phyloP scores from a whole-genome alignment of 2,113 vertebrate genomes.

The Pleuronectes platessa region DNA sequence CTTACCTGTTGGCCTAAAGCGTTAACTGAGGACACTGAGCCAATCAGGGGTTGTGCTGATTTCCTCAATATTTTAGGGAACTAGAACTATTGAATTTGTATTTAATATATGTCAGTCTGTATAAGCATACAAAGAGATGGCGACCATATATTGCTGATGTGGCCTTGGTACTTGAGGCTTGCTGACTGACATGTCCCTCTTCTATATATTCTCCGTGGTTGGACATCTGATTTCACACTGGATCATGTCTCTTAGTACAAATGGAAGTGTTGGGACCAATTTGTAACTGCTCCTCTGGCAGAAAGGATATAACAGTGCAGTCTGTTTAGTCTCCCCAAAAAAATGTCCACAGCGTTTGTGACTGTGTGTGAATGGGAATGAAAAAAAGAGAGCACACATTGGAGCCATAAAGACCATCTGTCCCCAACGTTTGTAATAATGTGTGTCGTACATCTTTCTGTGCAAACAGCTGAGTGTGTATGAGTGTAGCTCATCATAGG shows the following conservation, averaged over 20 bases:
- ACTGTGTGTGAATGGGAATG: not conserved
- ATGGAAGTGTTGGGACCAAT: slow-evolving; percentile 1
- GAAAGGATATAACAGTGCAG: not conserved
- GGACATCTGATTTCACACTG: slow-evolving; percentile 15
- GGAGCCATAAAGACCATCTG: slow-evolving; percentile 49
- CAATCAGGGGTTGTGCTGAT: too few relatives aligned
- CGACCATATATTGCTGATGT: too few relatives aligned
- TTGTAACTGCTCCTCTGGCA: slow-evolving; percentile 28
- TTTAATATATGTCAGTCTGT: too few relatives aligned
- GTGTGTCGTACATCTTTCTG: slow-evolving; percentile 7
- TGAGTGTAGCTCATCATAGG: slow-evolving; percentile 5
- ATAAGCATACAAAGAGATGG: too few relatives aligned
- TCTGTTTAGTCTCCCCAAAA: slow-evolving; percentile 1
- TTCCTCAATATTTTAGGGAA: not conserved
- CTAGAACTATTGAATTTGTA: too few relatives aligned
- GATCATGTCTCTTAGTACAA: not conserved
- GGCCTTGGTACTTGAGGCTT: not conserved
- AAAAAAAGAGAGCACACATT: slow-evolving; percentile 18
- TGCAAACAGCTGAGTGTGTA: slow-evolving; percentile 18
- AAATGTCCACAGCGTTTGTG: not conserved
- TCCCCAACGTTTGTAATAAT: slow-evolving; percentile 24
- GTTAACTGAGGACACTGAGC: not conserved
- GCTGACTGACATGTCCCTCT: slow-evolving; percentile 4
- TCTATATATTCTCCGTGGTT: not conserved
- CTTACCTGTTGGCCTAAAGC: not conserved